Conservation (phyloP, 2,113 vertebrate genomes). For the Toxostoma redivivum region DNA sequence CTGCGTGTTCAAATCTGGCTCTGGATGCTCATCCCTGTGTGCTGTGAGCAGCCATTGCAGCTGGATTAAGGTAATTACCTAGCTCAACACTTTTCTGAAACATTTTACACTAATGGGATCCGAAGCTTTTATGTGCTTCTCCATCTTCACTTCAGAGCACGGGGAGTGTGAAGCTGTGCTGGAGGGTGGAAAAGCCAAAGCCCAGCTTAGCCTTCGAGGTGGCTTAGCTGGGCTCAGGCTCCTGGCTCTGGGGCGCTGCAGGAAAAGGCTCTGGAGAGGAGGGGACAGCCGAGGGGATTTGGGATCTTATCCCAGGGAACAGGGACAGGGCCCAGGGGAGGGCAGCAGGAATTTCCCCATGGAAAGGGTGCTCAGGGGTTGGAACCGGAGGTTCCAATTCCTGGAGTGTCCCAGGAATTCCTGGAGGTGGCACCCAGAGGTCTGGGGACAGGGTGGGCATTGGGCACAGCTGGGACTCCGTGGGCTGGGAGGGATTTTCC, state of each 20-base stretch:
- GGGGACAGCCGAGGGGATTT: too few relatives aligned
- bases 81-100: conserved; percentile 64
- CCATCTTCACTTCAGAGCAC: background rate
- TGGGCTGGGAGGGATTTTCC: background rate
- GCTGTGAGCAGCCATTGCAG: conserved; percentile 59
- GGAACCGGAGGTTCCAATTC: background rate
- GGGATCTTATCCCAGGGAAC: background rate
- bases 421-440: background rate
- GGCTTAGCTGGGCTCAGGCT: background rate
- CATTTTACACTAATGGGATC: conserved; percentile 60
- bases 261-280: background rate
- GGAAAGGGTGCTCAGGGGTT: background rate
- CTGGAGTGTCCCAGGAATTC: background rate
- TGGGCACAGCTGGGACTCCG: fast-evolving
- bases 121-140: conserved; percentile 55
- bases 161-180: conserved; percentile 25
- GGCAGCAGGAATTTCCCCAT: background rate
- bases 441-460: background rate
- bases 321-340: background rate
- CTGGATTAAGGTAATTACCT: conserved; percentile 72
- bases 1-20: conserved; percentile 73
- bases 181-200: background rate
- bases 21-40: conserved; percentile 69
- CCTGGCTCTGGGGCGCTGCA: background rate
- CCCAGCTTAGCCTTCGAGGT: background rate